Conservation (phyloP, 2,888 invertebrate genomes). For the Drosophila neonasuta region DNA sequence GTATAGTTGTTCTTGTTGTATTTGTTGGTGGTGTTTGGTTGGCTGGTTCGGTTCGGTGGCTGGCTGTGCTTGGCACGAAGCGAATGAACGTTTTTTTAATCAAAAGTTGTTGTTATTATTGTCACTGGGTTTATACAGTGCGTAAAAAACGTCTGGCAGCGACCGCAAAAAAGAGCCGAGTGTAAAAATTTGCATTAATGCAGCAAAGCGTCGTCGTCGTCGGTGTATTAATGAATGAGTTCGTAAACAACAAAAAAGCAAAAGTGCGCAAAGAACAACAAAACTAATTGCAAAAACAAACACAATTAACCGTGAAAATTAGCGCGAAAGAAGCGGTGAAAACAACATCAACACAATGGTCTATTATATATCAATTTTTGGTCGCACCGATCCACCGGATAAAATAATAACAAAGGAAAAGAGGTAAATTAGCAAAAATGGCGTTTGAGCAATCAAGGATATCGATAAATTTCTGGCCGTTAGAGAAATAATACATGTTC, state of each 20-base stretch:
- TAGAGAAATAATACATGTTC: not conserved
- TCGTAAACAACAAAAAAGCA: slow-evolving; percentile 42
- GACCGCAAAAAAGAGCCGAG: slow-evolving; percentile 43
- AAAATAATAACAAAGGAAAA: slow-evolving; percentile 76
- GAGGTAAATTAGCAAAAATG: slow-evolving; percentile 63
- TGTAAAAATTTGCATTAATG: slow-evolving; percentile 71
- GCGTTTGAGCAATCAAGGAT: not conserved
- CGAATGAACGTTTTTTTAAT: slow-evolving; percentile 61
- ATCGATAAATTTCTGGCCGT: not conserved
- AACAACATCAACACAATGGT: slow-evolving; percentile 72
- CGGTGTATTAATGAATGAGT: slow-evolving; percentile 67
- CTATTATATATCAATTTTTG: slow-evolving; percentile 80
- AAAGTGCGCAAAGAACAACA: slow-evolving; percentile 28
- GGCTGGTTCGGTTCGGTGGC: slow-evolving; percentile 43
- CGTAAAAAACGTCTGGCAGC: slow-evolving; percentile 62
- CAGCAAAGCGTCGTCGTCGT: slow-evolving; percentile 35
- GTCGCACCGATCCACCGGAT: slow-evolving; percentile 79
- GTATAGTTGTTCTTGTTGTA: slow-evolving; percentile 46
- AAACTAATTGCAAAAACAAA: slow-evolving; percentile 65
- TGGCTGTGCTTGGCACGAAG: slow-evolving; percentile 73
- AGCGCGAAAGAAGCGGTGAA: slow-evolving; percentile 32
- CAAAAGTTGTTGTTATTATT: slow-evolving; percentile 38
- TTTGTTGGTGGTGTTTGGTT: slow-evolving; percentile 30
- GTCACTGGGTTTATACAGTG: slow-evolving; percentile 44
- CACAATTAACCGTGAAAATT: slow-evolving; percentile 54